Evolutionary conservation across 2,888 invertebrate species (phyloP).

Genomic region (Acronicta psi): DNA sequence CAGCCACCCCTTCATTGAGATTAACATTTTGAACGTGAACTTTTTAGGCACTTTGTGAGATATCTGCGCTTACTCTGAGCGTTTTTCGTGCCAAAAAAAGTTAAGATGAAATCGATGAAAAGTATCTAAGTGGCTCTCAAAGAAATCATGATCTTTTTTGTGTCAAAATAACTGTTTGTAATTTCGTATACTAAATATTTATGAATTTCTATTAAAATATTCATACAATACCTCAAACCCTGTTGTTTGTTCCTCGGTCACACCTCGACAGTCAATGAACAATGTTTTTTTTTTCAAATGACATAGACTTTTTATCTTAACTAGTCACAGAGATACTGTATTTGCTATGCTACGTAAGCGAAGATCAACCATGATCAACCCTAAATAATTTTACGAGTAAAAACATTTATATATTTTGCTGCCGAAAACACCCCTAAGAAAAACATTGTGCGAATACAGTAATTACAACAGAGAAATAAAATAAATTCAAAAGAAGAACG

Average conservation of each 20-base stretch:
- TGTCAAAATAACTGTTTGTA: neutral
- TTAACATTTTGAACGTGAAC: conserved; percentile 49
- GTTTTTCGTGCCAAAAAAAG: conserved; percentile 41
- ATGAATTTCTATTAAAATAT: neutral
- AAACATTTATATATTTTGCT: neutral
- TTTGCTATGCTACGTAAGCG: conserved; percentile 11
- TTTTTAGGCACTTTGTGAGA: conserved; percentile 24
- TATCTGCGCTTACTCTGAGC: conserved; percentile 27
- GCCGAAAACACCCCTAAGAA: neutral
- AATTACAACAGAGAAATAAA: conserved; percentile 23
- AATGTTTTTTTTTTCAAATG: conserved; percentile 37
- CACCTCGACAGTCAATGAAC: conserved; percentile 43
- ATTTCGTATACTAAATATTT: neutral
- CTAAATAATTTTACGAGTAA: conserved; percentile 15
- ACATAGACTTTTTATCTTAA: conserved; percentile 43
- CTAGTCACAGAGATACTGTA: conserved; percentile 31
- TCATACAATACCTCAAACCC: neutral
- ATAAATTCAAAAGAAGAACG: conserved; percentile 41
- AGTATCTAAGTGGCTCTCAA: conserved; percentile 25
- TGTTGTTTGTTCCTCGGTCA: conserved; percentile 30
- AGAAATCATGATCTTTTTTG: conserved; percentile 1
- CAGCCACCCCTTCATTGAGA: conserved; percentile 46
- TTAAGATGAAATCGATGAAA: conserved; percentile 19
- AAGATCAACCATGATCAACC: conserved; percentile 12
- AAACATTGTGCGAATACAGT: conserved; percentile 1